Evolutionary conservation across 2,888 invertebrate species (phyloP).

Genomic region (Myopa testacea): DNA sequence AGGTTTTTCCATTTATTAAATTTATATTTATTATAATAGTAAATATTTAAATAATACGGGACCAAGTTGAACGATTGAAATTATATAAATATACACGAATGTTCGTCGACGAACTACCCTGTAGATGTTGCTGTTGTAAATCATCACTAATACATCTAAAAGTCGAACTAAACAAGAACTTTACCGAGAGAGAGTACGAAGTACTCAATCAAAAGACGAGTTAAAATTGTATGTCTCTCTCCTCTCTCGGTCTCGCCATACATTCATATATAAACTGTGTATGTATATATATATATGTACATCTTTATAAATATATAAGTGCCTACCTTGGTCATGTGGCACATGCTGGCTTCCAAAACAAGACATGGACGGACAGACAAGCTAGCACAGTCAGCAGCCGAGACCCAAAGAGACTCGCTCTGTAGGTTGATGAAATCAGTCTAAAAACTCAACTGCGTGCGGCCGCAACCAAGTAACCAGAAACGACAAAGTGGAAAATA

Average conservation of each 20-base stretch:
- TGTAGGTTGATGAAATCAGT: conserved; percentile 35
- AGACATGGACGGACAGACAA: conserved; percentile 11
- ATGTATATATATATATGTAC: not conserved
- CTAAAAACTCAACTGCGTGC: conserved; percentile 42
- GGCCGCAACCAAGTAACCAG: conserved; percentile 37
- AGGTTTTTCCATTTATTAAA: no score
- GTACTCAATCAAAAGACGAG: not conserved
- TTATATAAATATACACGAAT: not conserved
- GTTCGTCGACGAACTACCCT: conserved; percentile 8
- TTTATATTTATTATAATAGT: no score
- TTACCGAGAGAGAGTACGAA: not conserved
- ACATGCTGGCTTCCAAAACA: conserved; percentile 35
- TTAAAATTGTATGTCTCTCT: not conserved
- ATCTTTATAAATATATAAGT: not conserved
- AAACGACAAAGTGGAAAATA: not conserved
- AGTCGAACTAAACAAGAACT: not conserved
- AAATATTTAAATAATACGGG: no score
- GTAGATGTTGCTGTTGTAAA: conserved; percentile 2
- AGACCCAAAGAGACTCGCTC: conserved; percentile 20
- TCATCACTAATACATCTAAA: conserved; percentile 19
- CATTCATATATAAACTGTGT: not conserved
- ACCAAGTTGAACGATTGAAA: no score
- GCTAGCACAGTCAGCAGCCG: conserved; percentile 10
- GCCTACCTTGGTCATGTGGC: conserved; percentile 17
- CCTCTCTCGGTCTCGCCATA: not conserved